phyloP scores from a whole-genome alignment of 2,113 vertebrate genomes.

The Manacus vitellinus region DNA sequence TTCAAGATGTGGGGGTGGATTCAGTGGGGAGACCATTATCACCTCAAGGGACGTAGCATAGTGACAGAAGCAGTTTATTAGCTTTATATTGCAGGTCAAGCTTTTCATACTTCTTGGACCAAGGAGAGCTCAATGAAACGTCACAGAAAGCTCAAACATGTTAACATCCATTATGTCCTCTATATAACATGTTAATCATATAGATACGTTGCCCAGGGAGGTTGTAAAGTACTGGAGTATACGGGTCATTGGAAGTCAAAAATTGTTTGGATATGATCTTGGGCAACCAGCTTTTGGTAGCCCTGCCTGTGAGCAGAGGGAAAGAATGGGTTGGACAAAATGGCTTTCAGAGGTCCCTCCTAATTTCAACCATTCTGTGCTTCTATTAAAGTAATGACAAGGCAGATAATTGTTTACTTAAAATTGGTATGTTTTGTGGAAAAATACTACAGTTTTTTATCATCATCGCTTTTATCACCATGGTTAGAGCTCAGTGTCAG shows the following conservation, averaged over 20 bases:
- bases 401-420: background rate
- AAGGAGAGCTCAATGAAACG: background rate
- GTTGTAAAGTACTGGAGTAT: background rate
- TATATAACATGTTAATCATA: background rate
- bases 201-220: background rate
- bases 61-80: background rate
- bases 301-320: background rate
- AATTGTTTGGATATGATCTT: background rate
- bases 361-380: background rate
- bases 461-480: background rate
- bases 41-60: background rate
- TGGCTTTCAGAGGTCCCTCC: background rate
- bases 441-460: background rate
- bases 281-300: background rate
- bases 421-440: background rate
- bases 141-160: background rate
- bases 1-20: background rate
- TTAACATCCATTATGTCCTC: background rate
- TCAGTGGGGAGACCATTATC: background rate
- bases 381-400: background rate
- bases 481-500: background rate
- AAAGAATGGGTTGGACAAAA: background rate
- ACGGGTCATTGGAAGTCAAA: background rate
- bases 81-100: background rate
- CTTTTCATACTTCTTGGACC: background rate